Percentiles rank a stretch among this genome's conserved stretches.
Evolutionary conservation across 2,888 invertebrate species (phyloP).

Genomic region (Cerceris ruficornis): DNA sequence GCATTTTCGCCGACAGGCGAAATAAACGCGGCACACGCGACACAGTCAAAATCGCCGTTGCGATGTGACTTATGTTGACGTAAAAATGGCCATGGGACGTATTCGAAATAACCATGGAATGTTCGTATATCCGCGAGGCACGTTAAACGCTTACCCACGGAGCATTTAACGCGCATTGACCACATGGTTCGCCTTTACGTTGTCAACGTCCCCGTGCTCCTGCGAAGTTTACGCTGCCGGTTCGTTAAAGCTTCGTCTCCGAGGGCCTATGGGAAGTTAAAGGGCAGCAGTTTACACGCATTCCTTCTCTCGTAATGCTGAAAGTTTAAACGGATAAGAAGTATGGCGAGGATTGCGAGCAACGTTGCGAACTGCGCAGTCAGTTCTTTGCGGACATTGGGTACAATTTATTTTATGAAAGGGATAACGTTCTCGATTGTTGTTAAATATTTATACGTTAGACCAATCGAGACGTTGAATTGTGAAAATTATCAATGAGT

Average conservation of each 20-base stretch:
- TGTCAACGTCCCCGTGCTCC: constrained; percentile 53
- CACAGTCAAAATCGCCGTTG: constrained; percentile 13
- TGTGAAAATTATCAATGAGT: no score
- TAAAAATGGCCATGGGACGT: constrained; percentile 59
- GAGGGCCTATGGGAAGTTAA: constrained; percentile 46
- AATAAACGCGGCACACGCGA: constrained; percentile 24
- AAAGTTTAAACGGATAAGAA: constrained; percentile 50
- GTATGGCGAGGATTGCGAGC: constrained; percentile 16
- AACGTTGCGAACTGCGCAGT: constrained; percentile 9
- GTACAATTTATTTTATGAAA: no score
- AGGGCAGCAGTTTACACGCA: constrained; percentile 54
- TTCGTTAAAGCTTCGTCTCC: constrained; percentile 57
- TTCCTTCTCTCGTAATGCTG: constrained; percentile 52
- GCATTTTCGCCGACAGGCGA: constrained; percentile 2
- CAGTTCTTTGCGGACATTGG: no score
- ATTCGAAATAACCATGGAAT: constrained; percentile 66
- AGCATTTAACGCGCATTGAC: constrained; percentile 63
- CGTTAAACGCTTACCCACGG: constrained; percentile 60
- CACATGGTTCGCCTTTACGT: constrained; percentile 66
- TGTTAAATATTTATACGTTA: no score
- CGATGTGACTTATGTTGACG: constrained; percentile 51
- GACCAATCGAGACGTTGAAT: no score
- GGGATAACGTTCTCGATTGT: no score
- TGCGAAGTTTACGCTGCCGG: constrained; percentile 47
- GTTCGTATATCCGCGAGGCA: constrained; percentile 60